phyloP scores from a whole-genome alignment of 2,888 invertebrate genomes.

The Brenthis daphne region DNA sequence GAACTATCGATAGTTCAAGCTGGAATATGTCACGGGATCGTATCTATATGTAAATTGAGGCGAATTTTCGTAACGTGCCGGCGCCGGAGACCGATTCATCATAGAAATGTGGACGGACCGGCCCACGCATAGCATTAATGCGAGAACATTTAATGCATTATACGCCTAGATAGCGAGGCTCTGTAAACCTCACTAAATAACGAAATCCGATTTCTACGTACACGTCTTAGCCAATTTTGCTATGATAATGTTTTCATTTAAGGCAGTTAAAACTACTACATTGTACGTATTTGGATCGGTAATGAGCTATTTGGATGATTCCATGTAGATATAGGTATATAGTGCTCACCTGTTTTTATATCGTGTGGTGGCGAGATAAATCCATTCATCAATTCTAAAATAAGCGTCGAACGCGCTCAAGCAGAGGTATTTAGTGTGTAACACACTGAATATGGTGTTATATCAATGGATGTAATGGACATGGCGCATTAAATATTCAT shows the following conservation, averaged over 20 bases:
- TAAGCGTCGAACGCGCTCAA: slow-evolving; percentile 30
- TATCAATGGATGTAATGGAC: slow-evolving; percentile 44
- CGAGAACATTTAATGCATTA: slow-evolving; percentile 60
- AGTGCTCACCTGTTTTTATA: slow-evolving; percentile 32
- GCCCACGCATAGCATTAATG: slow-evolving; percentile 70
- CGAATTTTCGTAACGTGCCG: slow-evolving; percentile 74
- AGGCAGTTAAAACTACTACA: slow-evolving; percentile 28
- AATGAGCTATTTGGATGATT: slow-evolving; percentile 21
- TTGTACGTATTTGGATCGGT: slow-evolving; percentile 36
- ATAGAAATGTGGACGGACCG: slow-evolving; percentile 77
- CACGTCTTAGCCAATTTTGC: slow-evolving; percentile 35
- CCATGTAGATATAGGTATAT: slow-evolving; percentile 3
- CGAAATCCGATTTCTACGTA: slow-evolving; percentile 43
- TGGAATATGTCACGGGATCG: slow-evolving; percentile 56
- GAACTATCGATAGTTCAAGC: slow-evolving; percentile 49
- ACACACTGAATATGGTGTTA: slow-evolving; percentile 42
- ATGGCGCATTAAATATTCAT: slow-evolving; percentile 58
- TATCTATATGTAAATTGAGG: slow-evolving; percentile 75
- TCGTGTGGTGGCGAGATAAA: slow-evolving; percentile 27
- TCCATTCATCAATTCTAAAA: slow-evolving; percentile 35
- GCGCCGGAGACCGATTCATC: slow-evolving; percentile 74
- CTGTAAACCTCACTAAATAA: slow-evolving; percentile 41
- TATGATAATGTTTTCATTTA: slow-evolving; percentile 43
- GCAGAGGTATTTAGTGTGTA: slow-evolving; percentile 47
- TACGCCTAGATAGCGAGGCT: slow-evolving; percentile 41